phyloP scores from a whole-genome alignment of 1,140 invertebrate species.

The Plodia interpunctella region DNA sequence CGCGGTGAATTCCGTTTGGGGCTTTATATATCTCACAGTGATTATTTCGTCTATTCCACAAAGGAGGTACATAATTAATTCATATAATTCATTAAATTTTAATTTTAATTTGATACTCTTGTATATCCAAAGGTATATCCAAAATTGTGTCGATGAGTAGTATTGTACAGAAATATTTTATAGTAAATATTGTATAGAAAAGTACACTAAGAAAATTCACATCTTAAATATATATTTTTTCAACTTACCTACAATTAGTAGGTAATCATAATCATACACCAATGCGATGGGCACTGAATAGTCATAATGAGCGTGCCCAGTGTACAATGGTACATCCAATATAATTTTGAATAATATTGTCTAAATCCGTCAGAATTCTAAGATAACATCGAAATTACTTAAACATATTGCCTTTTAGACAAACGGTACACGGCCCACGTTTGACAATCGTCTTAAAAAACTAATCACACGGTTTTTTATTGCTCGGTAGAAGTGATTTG shows the following conservation, averaged over 20 bases:
- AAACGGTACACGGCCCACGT: slow-evolving; percentile 48
- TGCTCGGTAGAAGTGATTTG: slow-evolving; percentile 64
- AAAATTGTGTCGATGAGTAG: too few relatives aligned
- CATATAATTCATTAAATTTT: too few relatives aligned
- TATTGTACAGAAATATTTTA: too few relatives aligned
- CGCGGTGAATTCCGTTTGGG: not conserved
- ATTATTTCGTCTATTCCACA: not conserved
- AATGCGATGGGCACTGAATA: not conserved
- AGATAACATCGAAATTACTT: slow-evolving; percentile 40
- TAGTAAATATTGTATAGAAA: too few relatives aligned
- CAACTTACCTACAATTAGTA: too few relatives aligned
- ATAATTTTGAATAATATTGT: slow-evolving; percentile 53
- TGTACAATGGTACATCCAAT: slow-evolving; percentile 13
- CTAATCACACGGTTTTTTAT: slow-evolving; percentile 63
- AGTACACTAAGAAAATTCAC: too few relatives aligned
- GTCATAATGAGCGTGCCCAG: not conserved
- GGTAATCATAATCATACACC: too few relatives aligned
- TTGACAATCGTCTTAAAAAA: slow-evolving; percentile 54
- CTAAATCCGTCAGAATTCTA: slow-evolving; percentile 51
- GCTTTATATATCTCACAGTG: not conserved
- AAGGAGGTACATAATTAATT: too few relatives aligned
- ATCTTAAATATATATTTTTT: too few relatives aligned
- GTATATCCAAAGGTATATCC: too few relatives aligned
- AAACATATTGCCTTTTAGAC: slow-evolving; percentile 56
- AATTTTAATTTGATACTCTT: too few relatives aligned